Evolutionary conservation across 2,113 vertebrate genomes (phyloP), one percentile per base, ranked within the genome.

Genomic region (Ceyx melanurus): DNA sequence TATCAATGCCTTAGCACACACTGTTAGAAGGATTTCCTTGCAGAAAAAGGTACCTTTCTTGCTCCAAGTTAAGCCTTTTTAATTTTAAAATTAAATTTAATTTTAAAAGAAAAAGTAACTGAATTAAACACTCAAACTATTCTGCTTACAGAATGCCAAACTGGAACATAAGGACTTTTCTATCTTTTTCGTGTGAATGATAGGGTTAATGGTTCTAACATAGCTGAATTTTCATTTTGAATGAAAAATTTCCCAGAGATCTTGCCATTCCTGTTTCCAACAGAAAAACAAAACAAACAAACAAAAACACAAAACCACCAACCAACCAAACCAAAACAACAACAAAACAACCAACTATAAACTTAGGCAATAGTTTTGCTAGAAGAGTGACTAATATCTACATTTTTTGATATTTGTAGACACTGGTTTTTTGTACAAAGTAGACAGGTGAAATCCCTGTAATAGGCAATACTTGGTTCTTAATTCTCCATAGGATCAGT

Each of bases 401-500:
- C 18, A 68, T 65, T 82, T 83, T 67, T 89, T 3, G 3, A 17
- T 66, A 35, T 80, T 28, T 68, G 25, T 10, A 70, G 35, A 14
- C 22, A 51, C 15, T 60, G 48, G 4, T 82, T 43, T 37, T 86
- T 74, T 57, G 26, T 42, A 61, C 15, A 75, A 90, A 58, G 37
- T 25, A 86, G 62, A 48, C 5, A 35, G 8, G 23, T 50, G 48
- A 90, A 77, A n/a, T 10, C 19, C 28, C 43, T 51, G 2, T 45
- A 67, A 57, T 1, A 57, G 31, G 13, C 2, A 2, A 45, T 53
- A 58, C 31, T 48, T 68, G 42, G 14, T 21, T 87, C n/a, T 81
- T 90, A 74, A 64, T 65, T 94, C 58, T 90, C n/a, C 45, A 42
- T 29, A 61, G 23, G 23, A 43, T 91, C 43, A 86, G 50, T 62